Conservation (phyloP, 2,113 vertebrate genomes). For the Abramis brama region DNA sequence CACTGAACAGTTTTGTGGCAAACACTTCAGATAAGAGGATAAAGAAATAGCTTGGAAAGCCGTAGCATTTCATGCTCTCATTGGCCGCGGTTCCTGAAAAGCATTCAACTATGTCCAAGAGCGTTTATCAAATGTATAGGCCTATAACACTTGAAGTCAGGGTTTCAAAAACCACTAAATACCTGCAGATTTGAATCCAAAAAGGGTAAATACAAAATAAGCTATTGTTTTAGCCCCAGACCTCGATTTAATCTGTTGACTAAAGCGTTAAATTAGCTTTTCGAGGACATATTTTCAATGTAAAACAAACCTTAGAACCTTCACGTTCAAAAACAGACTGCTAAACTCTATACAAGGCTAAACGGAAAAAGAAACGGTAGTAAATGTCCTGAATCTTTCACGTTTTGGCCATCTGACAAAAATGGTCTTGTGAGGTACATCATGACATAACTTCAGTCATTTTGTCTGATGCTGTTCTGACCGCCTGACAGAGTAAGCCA, state of each 20-base stretch:
- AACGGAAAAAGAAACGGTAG: neutral
- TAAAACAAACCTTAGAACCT: neutral
- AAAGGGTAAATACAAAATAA: conserved; percentile 22
- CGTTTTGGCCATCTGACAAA: neutral
- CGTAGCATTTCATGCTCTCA: neutral
- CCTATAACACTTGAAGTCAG: conserved; percentile 15
- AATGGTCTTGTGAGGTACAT: neutral
- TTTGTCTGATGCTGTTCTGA: neutral
- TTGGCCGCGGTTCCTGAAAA: neutral
- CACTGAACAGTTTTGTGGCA: conserved; percentile 52
- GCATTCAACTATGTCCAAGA: conserved; percentile 16
- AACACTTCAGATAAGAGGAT: conserved; percentile 14
- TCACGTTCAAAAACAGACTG: neutral
- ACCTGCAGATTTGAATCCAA: conserved; percentile 20
- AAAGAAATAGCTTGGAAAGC: conserved; percentile 10
- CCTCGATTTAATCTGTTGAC: neutral
- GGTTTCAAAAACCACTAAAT: neutral
- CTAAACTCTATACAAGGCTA: neutral
- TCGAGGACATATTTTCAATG: neutral
- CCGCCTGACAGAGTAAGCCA: neutral
- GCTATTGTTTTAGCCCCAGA: conserved; percentile 1
- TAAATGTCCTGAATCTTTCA: neutral
- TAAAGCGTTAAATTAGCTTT: neutral
- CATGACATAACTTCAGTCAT: neutral
- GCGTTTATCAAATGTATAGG: conserved; percentile 17